Evolutionary conservation across 2,113 vertebrate genomes (phyloP).

Genomic region (Zapus hudsonius): DNA sequence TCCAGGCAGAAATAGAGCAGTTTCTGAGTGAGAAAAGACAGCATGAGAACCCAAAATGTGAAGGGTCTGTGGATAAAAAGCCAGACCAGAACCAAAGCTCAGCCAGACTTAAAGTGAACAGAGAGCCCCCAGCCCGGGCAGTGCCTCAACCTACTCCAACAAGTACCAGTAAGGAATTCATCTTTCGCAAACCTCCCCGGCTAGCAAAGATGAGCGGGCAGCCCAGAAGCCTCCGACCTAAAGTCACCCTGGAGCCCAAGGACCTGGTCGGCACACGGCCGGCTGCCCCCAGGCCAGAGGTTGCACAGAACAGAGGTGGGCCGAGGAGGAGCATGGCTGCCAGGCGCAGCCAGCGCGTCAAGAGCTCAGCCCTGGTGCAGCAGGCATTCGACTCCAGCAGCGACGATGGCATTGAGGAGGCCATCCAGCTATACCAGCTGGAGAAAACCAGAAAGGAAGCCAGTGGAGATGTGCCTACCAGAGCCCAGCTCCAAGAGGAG

Average conservation of each 20-base stretch:
- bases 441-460: constrained; percentile 88
- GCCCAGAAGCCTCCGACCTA: constrained; percentile 63
- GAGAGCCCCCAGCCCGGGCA: constrained; percentile 60
- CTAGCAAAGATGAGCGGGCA: neutral
- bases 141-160: constrained; percentile 69
- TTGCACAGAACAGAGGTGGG: constrained; percentile 18
- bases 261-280: constrained; percentile 28
- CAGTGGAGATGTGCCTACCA: constrained; percentile 68
- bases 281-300: neutral
- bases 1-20: constrained; percentile 87
- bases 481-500: constrained; percentile 69
- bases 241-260: neutral
- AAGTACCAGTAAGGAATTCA: constrained; percentile 71
- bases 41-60: constrained; percentile 66
- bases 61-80: neutral
- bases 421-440: constrained; percentile 94
- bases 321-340: neutral
- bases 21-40: constrained; percentile 87
- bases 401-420: constrained; percentile 95
- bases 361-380: accelerated
- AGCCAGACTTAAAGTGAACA: constrained; percentile 77
- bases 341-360: accelerated
- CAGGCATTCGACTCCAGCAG: constrained; percentile 90
- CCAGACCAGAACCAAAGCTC: neutral
- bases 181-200: constrained; percentile 78